phyloP scores from a whole-genome alignment of 1,140 invertebrate genomes.

The Drosophila willistoni region DNA sequence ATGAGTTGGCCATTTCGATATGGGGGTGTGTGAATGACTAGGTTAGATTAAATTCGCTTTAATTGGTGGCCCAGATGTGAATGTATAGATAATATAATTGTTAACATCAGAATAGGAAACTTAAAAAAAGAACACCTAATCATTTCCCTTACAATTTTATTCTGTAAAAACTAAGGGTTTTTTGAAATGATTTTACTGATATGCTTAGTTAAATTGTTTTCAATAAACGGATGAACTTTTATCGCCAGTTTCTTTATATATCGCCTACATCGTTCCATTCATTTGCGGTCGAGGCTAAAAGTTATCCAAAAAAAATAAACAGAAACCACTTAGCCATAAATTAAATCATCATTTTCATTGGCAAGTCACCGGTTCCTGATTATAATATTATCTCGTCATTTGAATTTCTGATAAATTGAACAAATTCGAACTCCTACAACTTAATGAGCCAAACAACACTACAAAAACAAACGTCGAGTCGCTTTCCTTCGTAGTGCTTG shows the following conservation, averaged over 20 bases:
- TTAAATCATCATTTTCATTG: constrained; percentile 57
- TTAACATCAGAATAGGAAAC: too few species aligned
- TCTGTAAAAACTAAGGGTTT: not conserved
- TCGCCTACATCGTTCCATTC: constrained; percentile 20
- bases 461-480: constrained; percentile 36
- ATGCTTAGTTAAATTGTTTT: constrained; percentile 14
- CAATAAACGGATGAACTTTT: constrained; percentile 4
- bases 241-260: constrained; percentile 8
- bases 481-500: constrained; percentile 55
- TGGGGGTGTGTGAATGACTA: constrained; percentile 1
- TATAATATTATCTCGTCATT: constrained; percentile 66
- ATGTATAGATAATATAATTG: not conserved
- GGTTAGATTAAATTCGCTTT: not conserved
- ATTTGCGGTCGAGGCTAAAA: constrained; percentile 46
- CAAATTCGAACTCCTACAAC: constrained; percentile 77
- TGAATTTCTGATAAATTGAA: constrained; percentile 54
- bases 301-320: constrained; percentile 30
- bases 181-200: too few species aligned
- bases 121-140: too few species aligned
- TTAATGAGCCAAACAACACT: constrained; percentile 51
- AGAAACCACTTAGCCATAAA: constrained; percentile 48
- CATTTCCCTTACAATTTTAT: not conserved
- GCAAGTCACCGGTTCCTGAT: constrained; percentile 39
- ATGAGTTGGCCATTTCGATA: constrained; percentile 33
- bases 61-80: not conserved